These are phyloP conservation scores for Timema cristinae DNA, from an alignment of 2,888 invertebrate species.

Conservation along the genomic window DNA sequence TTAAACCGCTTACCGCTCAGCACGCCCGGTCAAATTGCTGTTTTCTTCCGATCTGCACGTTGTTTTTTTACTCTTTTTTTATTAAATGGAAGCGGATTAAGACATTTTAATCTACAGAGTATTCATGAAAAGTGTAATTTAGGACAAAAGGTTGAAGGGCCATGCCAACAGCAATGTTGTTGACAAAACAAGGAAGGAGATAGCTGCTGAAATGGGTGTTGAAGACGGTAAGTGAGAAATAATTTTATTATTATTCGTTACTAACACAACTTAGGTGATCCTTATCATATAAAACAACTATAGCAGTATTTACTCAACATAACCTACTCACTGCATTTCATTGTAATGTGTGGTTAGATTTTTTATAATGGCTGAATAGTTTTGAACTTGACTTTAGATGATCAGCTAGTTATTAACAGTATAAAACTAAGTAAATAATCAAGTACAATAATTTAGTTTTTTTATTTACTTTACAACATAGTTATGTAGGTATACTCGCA, in stretches of 20 bases:
- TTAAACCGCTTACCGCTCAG: neutral
- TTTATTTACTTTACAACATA: neutral
- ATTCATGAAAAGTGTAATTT: neutral
- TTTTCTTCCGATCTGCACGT: neutral
- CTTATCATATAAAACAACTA: neutral
- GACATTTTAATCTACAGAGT: too few relatives aligned
- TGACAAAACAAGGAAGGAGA: neutral
- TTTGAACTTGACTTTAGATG: neutral
- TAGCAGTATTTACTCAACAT: neutral
- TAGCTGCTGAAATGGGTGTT: conserved; percentile 1
- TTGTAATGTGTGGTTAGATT: neutral
- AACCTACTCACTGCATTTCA: neutral
- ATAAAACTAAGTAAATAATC: neutral
- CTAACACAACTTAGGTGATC: neutral
- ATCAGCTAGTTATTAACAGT: conserved; percentile 3
- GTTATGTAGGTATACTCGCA: neutral
- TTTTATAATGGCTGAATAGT: conserved; percentile 3
- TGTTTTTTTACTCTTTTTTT: neutral
- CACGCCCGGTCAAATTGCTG: conserved; percentile 1
- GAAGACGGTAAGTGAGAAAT: neutral
- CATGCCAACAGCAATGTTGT: neutral
- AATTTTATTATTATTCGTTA: neutral
- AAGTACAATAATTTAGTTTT: too few relatives aligned
- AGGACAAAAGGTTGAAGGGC: neutral
- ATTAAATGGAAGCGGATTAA: too few relatives aligned